Conservation (phyloP, 2,888 invertebrate species). For the Ichneumon xanthorius region DNA sequence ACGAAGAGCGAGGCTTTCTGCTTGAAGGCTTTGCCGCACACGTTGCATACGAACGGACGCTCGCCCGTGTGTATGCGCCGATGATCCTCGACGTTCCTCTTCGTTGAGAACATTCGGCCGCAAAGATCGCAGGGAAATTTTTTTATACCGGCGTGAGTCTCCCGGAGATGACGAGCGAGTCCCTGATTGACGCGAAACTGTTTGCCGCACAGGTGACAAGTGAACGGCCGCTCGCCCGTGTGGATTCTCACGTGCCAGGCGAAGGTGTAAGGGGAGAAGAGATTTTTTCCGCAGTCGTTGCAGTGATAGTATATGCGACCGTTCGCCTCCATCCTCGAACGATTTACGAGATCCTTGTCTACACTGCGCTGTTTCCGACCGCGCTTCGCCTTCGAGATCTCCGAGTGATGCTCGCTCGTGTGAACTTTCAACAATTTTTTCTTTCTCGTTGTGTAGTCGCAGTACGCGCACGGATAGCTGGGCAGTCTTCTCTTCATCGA, state of each 20-base stretch:
- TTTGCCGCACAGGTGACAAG: constrained; percentile 89
- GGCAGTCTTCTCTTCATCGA: constrained; percentile 16
- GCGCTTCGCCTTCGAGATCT: constrained; percentile 55
- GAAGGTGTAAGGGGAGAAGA: constrained; percentile 88
- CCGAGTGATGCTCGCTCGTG: constrained; percentile 70
- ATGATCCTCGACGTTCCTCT: constrained; percentile 87
- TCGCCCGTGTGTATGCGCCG: constrained; percentile 85
- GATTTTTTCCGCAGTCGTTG: constrained; percentile 86
- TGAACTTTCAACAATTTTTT: constrained; percentile 73
- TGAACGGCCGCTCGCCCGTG: constrained; percentile 89
- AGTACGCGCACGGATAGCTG: constrained; percentile 73
- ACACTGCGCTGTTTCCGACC: constrained; percentile 64
- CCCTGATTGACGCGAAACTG: constrained; percentile 89
- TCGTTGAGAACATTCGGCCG: constrained; percentile 87
- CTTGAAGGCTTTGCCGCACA: constrained; percentile 88
- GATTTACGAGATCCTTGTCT: constrained; percentile 82
- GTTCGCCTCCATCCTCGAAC: constrained; percentile 82
- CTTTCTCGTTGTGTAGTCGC: constrained; percentile 71
- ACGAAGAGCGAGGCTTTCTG: constrained; percentile 89
- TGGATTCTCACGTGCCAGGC: constrained; percentile 88
- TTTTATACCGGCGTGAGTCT: constrained; percentile 88
- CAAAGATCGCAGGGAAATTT: constrained; percentile 87
- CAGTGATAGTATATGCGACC: constrained; percentile 87
- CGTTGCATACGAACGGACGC: constrained; percentile 85
- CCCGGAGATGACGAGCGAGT: constrained; percentile 87